These are phyloP conservation scores for Tokudaia tokunoshimensis DNA, from an alignment of 2,797 vertebrate species.

Conservation along the genomic window DNA sequence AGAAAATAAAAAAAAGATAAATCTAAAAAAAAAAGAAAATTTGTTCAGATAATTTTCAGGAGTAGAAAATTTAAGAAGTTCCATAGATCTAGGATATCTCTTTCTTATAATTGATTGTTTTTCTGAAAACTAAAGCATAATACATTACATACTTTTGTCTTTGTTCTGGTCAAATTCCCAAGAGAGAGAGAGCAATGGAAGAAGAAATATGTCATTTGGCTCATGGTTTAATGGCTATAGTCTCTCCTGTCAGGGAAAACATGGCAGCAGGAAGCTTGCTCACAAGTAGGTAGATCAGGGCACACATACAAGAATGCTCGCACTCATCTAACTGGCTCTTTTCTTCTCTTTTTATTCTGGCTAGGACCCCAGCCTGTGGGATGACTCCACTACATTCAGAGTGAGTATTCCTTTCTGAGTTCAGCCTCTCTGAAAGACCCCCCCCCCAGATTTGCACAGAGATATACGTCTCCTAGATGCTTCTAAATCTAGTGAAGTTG, in stretches of 20 bases:
- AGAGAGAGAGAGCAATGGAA: not conserved
- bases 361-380: not conserved
- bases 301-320: not conserved
- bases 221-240: not conserved
- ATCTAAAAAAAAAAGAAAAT: too few species aligned
- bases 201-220: not conserved
- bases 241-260: not conserved
- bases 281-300: not conserved
- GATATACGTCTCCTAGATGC: not conserved
- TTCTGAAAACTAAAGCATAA: slow-evolving; percentile 47
- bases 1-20: too few species aligned
- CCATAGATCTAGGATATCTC: not conserved
- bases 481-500: not conserved
- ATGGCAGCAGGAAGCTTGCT: not conserved
- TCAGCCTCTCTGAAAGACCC: not conserved
- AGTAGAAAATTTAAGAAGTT: not conserved
- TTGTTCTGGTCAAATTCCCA: not conserved
- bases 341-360: not conserved
- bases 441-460: not conserved
- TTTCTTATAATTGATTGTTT: slow-evolving; percentile 13
- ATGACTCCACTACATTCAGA: not conserved
- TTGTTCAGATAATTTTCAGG: not conserved
- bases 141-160: not conserved
- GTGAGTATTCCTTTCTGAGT: not conserved
- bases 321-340: not conserved